Percentiles rank a stretch among this genome's conserved stretches.
These are phyloP conservation scores for Steinernema scapterisci DNA, from an alignment of 2,888 invertebrate genomes.

Conservation along the genomic window DNA sequence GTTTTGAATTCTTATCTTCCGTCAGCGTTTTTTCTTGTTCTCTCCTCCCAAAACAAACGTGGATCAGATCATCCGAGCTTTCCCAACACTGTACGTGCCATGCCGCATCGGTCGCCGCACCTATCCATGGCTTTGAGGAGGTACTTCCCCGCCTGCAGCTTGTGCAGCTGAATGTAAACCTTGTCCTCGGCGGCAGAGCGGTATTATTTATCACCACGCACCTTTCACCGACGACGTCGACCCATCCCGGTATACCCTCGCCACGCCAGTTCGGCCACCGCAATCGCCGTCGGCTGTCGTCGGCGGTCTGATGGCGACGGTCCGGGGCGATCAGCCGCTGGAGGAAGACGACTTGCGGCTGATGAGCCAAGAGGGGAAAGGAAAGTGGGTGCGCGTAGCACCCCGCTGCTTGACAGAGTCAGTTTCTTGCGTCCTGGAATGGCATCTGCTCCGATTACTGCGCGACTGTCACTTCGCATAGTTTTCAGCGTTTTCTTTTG, in stretches of 20 bases:
- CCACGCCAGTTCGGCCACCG: background rate
- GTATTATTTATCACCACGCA: slow-evolving; percentile 30
- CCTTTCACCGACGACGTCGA: slow-evolving; percentile 14
- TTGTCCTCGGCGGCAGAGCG: slow-evolving; percentile 6
- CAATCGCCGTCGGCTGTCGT: slow-evolving; percentile 19
- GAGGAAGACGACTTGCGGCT: background rate
- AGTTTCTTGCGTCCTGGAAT: too few species aligned
- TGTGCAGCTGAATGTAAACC: slow-evolving; percentile 29
- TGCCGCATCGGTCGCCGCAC: background rate
- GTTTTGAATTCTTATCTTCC: slow-evolving; percentile 26
- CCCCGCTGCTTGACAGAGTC: background rate
- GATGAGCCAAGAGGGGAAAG: too few species aligned
- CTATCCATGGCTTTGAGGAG: background rate
- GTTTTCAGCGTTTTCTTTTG: background rate
- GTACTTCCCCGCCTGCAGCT: background rate
- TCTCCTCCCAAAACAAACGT: background rate
- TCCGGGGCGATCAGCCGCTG: background rate
- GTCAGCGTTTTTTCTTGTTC: background rate
- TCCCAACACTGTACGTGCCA: background rate
- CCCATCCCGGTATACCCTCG: background rate
- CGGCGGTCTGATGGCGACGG: background rate
- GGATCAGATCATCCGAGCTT: background rate
- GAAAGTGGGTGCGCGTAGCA: background rate
- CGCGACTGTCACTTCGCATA: slow-evolving; percentile 23
- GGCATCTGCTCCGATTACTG: too few species aligned